A percentile compares a stretch with the other conserved stretches of the same genome.
Evolutionary conservation across 1,140 invertebrate genomes (phyloP).

Genomic region (Aricia agestis): DNA sequence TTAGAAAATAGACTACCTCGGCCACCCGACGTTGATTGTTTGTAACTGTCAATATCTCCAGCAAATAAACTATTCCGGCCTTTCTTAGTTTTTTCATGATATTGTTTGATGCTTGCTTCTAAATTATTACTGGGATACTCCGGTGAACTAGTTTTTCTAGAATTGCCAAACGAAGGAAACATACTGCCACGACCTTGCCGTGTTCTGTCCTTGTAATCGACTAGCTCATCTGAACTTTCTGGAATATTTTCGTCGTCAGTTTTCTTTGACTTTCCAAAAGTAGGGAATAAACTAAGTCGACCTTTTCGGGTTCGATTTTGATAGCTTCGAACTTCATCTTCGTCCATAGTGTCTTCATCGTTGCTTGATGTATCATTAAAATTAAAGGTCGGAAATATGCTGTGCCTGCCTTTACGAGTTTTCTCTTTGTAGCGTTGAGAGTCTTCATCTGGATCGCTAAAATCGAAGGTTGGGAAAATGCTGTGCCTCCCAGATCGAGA

Average conservation of each 20-base stretch:
- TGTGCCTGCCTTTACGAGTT: conserved; percentile 56
- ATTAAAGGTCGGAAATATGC: conserved; percentile 65
- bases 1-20: conserved; percentile 48
- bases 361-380: conserved; percentile 53
- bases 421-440: conserved; percentile 57
- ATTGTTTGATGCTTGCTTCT: conserved; percentile 59
- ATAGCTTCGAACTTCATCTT: conserved; percentile 62
- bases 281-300: conserved; percentile 61
- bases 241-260: conserved; percentile 58
- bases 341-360: conserved; percentile 60
- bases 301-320: conserved; percentile 63
- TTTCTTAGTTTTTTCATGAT: conserved; percentile 57
- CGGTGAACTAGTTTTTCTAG: conserved; percentile 50
- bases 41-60: conserved; percentile 44
- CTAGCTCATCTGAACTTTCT: conserved; percentile 64
- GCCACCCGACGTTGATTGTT: conserved; percentile 35
- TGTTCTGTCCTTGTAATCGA: conserved; percentile 67
- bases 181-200: conserved; percentile 52
- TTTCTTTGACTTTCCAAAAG: conserved; percentile 63
- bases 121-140: conserved; percentile 45
- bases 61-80: conserved; percentile 67
- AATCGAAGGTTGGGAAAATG: conserved; percentile 57
- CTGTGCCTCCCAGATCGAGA: conserved; percentile 50
- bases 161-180: conserved; percentile 62
- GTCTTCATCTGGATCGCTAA: conserved; percentile 55